Evolutionary conservation across 2,113 vertebrate genomes (phyloP).

Genomic region (Blennius ocellaris): DNA sequence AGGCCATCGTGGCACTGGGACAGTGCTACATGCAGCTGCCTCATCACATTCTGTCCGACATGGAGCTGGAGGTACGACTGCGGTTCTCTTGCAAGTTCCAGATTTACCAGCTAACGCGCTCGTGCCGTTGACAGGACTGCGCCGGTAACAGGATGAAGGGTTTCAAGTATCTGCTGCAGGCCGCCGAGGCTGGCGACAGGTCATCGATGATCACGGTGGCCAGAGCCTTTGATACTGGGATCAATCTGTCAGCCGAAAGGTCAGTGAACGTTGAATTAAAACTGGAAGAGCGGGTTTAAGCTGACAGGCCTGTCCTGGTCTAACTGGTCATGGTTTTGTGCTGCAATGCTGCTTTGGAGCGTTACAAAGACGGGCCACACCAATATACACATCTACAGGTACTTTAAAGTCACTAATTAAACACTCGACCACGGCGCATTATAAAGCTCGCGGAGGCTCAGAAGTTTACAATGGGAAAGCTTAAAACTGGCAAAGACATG

Average conservation of each 20-base stretch:
- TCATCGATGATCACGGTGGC: conserved; percentile 94
- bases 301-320: not conserved
- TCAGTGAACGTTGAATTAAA: conserved; percentile 59
- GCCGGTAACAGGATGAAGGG: conserved; percentile 90
- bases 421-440: too few relatives aligned
- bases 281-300: not conserved
- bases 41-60: conserved; percentile 91
- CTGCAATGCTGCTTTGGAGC: too few relatives aligned
- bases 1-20: conserved; percentile 92
- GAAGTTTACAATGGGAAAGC: too few relatives aligned
- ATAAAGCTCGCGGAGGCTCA: too few relatives aligned
- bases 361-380: too few relatives aligned
- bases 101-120: not conserved
- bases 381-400: too few relatives aligned
- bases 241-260: conserved; percentile 90
- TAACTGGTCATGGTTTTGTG: not conserved
- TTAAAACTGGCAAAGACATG: too few relatives aligned
- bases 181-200: conserved; percentile 93
- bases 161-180: conserved; percentile 90
- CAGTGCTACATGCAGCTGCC: conserved; percentile 92
- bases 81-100: not conserved
- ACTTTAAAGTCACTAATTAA: too few relatives aligned
- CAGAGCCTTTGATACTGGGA: conserved; percentile 90
- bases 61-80: conserved; percentile 87
- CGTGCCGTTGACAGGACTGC: conserved; percentile 82